Evolutionary conservation across 2,113 vertebrate species (phyloP).

Genomic region (Hippotragus niger): DNA sequence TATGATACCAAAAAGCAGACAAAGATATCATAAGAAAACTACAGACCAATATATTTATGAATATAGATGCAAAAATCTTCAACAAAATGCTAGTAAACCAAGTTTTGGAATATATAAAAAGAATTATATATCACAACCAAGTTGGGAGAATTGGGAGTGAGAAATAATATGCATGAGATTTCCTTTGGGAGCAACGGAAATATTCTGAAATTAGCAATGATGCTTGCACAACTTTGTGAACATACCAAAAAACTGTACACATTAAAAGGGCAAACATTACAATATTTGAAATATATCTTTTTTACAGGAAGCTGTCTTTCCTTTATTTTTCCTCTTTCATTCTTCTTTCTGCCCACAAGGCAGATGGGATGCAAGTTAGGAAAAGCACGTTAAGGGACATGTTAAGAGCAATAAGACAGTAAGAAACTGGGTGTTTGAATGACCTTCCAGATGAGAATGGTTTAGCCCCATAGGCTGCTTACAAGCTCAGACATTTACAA

Average conservation of each 20-base stretch:
- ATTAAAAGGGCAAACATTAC: not conserved
- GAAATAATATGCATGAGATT: not conserved
- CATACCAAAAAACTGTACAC: not conserved
- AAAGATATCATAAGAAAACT: not conserved
- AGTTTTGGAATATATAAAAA: not conserved
- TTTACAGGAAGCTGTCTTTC: not conserved
- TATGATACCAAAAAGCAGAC: not conserved
- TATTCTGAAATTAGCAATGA: not conserved
- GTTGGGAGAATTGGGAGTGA: not conserved
- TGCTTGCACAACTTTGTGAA: not conserved
- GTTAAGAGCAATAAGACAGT: not conserved
- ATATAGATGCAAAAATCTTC: not conserved
- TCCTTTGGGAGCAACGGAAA: not conserved
- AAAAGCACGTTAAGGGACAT: not conserved
- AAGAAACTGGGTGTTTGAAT: not conserved
- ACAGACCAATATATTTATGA: not conserved
- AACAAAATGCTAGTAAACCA: not conserved
- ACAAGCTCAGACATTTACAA: not conserved
- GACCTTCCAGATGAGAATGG: not conserved
- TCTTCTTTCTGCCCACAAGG: not conserved
- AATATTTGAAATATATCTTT: not conserved
- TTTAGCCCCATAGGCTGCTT: not conserved
- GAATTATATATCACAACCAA: not conserved
- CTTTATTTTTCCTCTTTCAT: not conserved
- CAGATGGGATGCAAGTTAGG: not conserved